A percentile compares a stretch with the other conserved stretches of the same genome.
Evolutionary conservation across 2,113 vertebrate genomes (phyloP).

Genomic region (Acanthochromis polyacanthus): DNA sequence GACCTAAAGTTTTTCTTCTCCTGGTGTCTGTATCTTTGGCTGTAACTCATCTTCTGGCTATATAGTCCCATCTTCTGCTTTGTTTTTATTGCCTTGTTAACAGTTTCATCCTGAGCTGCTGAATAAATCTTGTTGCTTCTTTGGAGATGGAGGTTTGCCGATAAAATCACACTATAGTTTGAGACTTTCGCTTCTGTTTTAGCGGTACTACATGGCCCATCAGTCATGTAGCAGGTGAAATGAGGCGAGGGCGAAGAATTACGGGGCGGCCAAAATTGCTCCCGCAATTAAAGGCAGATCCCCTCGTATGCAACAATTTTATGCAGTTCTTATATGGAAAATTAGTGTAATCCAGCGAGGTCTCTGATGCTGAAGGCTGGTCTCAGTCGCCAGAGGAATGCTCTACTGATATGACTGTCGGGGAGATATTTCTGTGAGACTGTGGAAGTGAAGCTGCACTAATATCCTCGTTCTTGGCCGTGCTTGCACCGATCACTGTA

Average conservation of each 20-base stretch:
- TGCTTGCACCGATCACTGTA: constrained; percentile 37
- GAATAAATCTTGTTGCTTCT: constrained; percentile 28
- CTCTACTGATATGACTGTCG: constrained; percentile 52
- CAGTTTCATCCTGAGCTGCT: constrained; percentile 23
- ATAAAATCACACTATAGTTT: not conserved
- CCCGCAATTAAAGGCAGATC: constrained; percentile 59
- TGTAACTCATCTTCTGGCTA: not conserved
- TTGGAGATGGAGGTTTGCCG: constrained; percentile 28
- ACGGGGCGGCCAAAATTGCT: constrained; percentile 37
- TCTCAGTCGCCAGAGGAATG: constrained; percentile 39
- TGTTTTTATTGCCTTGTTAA: constrained; percentile 49
- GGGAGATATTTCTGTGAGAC: constrained; percentile 59
- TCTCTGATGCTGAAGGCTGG: constrained; percentile 44
- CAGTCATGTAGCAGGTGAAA: constrained; percentile 63
- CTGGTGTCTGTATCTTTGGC: constrained; percentile 2
- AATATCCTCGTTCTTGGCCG: constrained; percentile 69
- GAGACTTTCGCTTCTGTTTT: not conserved
- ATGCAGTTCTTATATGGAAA: constrained; percentile 45
- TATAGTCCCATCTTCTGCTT: not conserved
- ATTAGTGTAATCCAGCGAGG: constrained; percentile 58
- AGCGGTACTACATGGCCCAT: constrained; percentile 12
- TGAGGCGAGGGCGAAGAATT: constrained; percentile 43
- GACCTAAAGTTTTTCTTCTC: constrained; percentile 6
- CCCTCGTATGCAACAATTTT: constrained; percentile 41
- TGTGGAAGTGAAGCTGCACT: constrained; percentile 78